Evolutionary conservation across 2,888 invertebrate genomes (phyloP), one percentile per base, ranked within the genome.

Genomic region (Blastobasis lacticolella): DNA sequence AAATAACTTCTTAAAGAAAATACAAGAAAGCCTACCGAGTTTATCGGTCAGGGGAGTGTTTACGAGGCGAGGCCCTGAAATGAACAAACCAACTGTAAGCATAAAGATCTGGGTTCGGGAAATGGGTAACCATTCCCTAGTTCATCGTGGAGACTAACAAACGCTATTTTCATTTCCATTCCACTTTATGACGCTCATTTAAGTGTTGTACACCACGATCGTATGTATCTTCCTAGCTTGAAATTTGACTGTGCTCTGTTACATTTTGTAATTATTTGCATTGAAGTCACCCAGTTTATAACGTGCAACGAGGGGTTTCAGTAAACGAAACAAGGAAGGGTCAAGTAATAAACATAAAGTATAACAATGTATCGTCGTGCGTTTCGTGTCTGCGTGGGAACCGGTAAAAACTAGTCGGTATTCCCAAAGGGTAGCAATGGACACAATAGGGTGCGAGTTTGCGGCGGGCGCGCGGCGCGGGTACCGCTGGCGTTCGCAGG

Each of bases 51-150:
- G 74, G 76, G 64, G 73, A 80, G 77, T 83, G 81, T 84, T 84
- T 84, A 85, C 79, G 85, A 85, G 78, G 65, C 78, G 71, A 70
- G 71, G 76, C 73, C 75, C 72, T 69, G 75, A 80, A 81, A 83
- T 84, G 83, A 85, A 84, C 82, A 81, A 80, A 80, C 81, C 76
- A 75, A 71, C 72, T 73, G 73, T 80, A 77, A 81, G 74, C 72
- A 78, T 75, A 79, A 79, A 79, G 75, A 74, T 75, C 73, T 71
- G 72, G 73, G 72, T 75, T 73, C 73, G 66, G 69, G 68, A 78
- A 82, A 79, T 72, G 71, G 70, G 70, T 67, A 64, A 67, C 69
- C 70, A 69, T 76, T 75, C 75, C 71, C 69, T 71, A 67, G 75
- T 81, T 78, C 76, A 76, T 78, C 73, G 67, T 60, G 64, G 61